Evolutionary conservation across 1,140 invertebrate species (phyloP), one percentile per base, ranked within the genome.

Genomic region (Ladona fulva): DNA sequence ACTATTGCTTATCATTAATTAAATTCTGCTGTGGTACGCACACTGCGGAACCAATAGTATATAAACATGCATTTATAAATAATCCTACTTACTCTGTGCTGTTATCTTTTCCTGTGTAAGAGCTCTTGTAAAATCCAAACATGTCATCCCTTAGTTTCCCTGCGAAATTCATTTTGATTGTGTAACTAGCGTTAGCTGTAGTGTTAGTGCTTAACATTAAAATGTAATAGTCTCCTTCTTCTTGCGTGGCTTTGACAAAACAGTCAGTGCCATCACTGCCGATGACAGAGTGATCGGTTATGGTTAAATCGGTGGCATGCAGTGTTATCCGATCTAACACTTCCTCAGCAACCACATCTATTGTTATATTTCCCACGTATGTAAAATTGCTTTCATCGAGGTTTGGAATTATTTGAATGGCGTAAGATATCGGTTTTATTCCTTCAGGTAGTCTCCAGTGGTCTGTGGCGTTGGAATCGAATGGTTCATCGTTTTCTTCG

Each of bases 111-210:
- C 89, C 84, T 11, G 85, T 84, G 80, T 96, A 97, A 42, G 86
- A 90, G 82, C 92, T 95, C 76, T 89, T 89, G 82, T 96, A 96
- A 84, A 96, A 95, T 74, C 95, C 95, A 74, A 87, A 86, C 83
- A 92, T 86, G 78, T 90, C 89, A 19, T 87, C 83, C 79, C 87
- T 86, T 78, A 91, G 86, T 0, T 82, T 80, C 75, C 90, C 89
- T 1, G 76, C 84, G 76, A 89, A 91, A 0, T 78, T 66, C 74
- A 91, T 87, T 11, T 83, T 83, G 25, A 90, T 83, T 11, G 79
- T 82, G 74, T 90, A 85, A 7, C 81, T 74, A 0, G 78, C 75
- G 0, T 82, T 83, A 8, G 78, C 77, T 19, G 75, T 11, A n/a
- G 90, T 80, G 1, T 81, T 66, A 16, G 1, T 66, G 5, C 14